Evolutionary conservation across 2,113 vertebrate genomes (phyloP), one percentile per base, ranked within the genome.

Genomic region (Heteronetta atricapilla): DNA sequence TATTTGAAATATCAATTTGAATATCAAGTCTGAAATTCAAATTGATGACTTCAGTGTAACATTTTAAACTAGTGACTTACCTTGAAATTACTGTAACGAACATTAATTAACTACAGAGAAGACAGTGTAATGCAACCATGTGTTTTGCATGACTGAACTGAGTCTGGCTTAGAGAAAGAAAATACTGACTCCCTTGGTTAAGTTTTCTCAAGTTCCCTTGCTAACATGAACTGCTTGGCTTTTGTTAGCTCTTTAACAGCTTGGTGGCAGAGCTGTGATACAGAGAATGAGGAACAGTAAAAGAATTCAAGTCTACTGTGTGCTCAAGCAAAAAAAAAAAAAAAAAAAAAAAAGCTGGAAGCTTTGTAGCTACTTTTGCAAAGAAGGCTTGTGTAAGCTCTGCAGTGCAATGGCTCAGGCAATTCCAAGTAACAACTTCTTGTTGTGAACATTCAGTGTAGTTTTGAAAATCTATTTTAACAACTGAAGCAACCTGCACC

Each of bases 141-240:
- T 1, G 2, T 15, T 82, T 52, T 29, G 20, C 33, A 8, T 11
- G 14, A 50, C 2, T 56, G 69, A 75, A 44, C 8, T 0, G 1
- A 46, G 38, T 14, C 58, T 17, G 16, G 5, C 28, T 64, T 28
- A 42, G 11, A 69, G 19, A 42, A 89, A 73, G 13, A 26, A 34
- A 87, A 58, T 2, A 53, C 1, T 1, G 4, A 78, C 68, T 38
- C 26, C 23, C 28, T 53, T 20, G 6, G 22, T 60, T 36, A 56
- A 42, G 14, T 28, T 63, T 26, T 9, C 48, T 53, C 17, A 59
- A 79, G 46, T n/a, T 77, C 31, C 53, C 56, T 23, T 19, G 16
- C 34, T 64, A 46, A 17, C 11, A 23, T 3, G 7, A 67, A 29
- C 28, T 50, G 13, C 42, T 80, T 68, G 34, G 40, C 18, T 83